These are phyloP conservation scores for Gorsachius goisagi DNA, from an alignment of 2,113 vertebrate genomes.

Conservation along the genomic window DNA sequence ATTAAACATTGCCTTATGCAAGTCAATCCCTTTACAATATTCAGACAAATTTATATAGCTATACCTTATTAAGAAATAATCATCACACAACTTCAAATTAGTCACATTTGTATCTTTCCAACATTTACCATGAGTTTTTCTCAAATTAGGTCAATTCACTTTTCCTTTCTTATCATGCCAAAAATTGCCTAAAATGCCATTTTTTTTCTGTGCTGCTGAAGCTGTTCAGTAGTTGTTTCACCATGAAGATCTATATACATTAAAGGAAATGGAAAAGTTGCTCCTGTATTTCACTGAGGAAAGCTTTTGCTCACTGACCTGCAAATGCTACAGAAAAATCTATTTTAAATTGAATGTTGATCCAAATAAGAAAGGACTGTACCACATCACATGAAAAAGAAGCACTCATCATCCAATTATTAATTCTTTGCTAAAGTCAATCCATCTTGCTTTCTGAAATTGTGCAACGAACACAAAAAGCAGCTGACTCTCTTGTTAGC, in stretches of 20 bases:
- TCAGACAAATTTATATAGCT: background rate
- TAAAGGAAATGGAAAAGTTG: background rate
- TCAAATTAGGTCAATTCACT: background rate
- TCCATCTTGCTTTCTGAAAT: background rate
- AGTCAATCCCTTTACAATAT: background rate
- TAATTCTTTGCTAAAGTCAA: slow-evolving; percentile 15
- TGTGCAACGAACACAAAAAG: background rate
- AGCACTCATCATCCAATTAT: background rate
- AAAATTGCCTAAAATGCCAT: background rate
- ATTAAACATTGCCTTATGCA: background rate
- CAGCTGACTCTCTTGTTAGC: background rate
- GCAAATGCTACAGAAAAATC: slow-evolving; percentile 10
- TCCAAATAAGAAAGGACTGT: slow-evolving; percentile 15
- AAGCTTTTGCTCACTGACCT: background rate
- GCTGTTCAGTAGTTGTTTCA: background rate
- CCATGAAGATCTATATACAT: background rate
- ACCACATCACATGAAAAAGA: background rate
- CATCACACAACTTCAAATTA: background rate
- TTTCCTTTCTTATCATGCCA: background rate
- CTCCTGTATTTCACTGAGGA: background rate
- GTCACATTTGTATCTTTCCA: background rate
- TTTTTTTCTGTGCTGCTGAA: background rate
- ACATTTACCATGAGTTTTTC: background rate
- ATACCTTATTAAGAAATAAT: background rate
- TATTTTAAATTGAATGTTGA: slow-evolving; percentile 41